A percentile compares a stretch with the other conserved stretches of the same genome.
phyloP scores from a whole-genome alignment of 2,888 invertebrate genomes.

The Lasioglossum malachurum region DNA sequence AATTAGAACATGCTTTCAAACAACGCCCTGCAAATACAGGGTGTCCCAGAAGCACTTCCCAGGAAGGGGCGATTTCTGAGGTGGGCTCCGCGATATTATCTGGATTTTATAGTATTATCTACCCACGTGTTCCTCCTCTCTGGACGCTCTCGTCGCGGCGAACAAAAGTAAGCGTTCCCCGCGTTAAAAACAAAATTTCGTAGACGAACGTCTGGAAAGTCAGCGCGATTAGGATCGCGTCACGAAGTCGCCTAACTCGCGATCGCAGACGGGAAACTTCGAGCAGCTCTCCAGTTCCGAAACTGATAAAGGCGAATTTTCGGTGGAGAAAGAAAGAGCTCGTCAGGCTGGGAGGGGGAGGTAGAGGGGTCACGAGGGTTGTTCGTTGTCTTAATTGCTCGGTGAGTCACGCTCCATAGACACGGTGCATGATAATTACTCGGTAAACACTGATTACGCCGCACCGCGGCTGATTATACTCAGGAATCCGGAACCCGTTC shows the following conservation, averaged over 20 bases:
- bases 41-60: too few relatives aligned
- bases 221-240: not conserved
- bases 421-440: slow-evolving; percentile 61
- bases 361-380: not conserved
- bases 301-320: not conserved
- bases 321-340: not conserved
- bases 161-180: too few relatives aligned
- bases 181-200: not conserved
- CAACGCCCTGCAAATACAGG: not conserved
- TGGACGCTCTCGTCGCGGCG: too few relatives aligned
- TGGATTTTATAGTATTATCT: too few relatives aligned
- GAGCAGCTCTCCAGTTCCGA: not conserved
- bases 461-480: slow-evolving; percentile 62
- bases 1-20: not conserved
- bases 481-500: slow-evolving; percentile 63
- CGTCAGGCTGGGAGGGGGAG: not conserved
- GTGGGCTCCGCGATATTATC: too few relatives aligned
- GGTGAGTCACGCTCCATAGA: slow-evolving; percentile 42
- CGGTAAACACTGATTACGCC: slow-evolving; percentile 69
- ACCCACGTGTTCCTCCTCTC: too few relatives aligned
- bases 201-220: not conserved
- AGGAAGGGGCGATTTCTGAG: too few relatives aligned
- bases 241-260: not conserved
- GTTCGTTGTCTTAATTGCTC: slow-evolving; percentile 67
- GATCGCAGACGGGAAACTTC: not conserved